A percentile compares a stretch with the other conserved stretches of the same genome.
Evolutionary conservation across 2,113 vertebrate genomes (phyloP).

Genomic region (Sylvietta virens): DNA sequence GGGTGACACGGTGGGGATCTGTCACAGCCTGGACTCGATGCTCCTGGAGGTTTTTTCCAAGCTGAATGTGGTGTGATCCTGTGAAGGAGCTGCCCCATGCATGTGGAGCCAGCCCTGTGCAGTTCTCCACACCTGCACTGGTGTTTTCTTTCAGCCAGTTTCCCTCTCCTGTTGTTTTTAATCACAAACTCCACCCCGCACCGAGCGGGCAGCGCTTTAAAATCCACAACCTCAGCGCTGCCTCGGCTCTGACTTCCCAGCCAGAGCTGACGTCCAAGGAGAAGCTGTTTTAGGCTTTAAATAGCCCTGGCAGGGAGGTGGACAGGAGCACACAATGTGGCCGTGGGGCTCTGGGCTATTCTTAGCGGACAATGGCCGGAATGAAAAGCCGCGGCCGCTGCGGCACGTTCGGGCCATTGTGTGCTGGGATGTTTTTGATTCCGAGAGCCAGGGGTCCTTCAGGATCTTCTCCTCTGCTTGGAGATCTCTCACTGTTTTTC

Average conservation of each 20-base stretch:
- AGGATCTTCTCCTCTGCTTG: neutral
- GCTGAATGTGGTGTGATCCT: neutral
- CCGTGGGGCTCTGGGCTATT: constrained; percentile 63
- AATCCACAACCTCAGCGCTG: neutral
- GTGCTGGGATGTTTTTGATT: neutral
- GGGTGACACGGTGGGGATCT: fast-evolving
- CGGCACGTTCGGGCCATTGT: constrained; percentile 29
- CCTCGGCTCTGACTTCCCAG: neutral
- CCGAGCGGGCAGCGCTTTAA: neutral
- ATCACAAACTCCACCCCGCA: fast-evolving
- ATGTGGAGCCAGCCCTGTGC: fast-evolving
- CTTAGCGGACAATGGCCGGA: constrained; percentile 73
- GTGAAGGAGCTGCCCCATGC: neutral
- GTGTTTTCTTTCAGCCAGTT: neutral
- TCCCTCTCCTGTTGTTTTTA: neutral
- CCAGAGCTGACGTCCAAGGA: neutral
- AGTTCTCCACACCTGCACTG: neutral
- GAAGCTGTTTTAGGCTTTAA: constrained; percentile 35
- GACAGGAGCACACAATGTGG: constrained; percentile 41
- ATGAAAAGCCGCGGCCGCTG: constrained; percentile 45
- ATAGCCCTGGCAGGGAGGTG: constrained; percentile 54
- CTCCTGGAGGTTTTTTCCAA: neutral
- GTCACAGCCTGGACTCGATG: neutral
- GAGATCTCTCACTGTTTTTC: neutral
- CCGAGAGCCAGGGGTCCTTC: neutral